Conservation (phyloP, 1,140 invertebrate genomes). For the Dinothrombium tinctorium region DNA sequence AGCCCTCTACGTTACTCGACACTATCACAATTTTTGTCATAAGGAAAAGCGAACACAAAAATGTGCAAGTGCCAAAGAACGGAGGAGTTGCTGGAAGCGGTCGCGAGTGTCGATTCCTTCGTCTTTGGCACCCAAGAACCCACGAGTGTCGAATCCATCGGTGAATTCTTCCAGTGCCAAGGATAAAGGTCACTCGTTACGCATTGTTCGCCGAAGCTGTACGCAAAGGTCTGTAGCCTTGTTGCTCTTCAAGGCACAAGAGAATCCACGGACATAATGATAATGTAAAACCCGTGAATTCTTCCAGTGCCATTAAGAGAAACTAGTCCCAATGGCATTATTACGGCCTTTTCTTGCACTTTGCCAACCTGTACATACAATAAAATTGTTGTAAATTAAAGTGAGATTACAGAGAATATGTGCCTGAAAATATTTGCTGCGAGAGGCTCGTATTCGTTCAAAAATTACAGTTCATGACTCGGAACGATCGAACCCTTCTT, state of each 20-base stretch:
- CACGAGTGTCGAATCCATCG: conserved; percentile 15
- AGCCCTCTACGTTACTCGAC: conserved; percentile 17
- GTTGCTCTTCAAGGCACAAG: conserved; percentile 5
- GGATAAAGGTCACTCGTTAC: conserved; percentile 15
- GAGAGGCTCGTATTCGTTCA: too few relatives aligned
- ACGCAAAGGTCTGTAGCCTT: background rate
- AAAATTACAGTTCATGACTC: too few relatives aligned
- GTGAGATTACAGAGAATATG: too few relatives aligned
- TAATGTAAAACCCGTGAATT: conserved; percentile 15
- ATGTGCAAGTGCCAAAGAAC: conserved; percentile 20
- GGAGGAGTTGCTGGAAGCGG: conserved; percentile 14
- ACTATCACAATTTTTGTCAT: conserved; percentile 20
- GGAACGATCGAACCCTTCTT: too few relatives aligned
- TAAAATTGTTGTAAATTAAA: too few relatives aligned
- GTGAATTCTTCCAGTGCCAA: conserved; percentile 21
- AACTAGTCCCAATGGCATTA: too few relatives aligned
- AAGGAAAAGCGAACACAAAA: conserved; percentile 17
- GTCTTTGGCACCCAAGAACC: conserved; percentile 19
- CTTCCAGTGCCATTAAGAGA: conserved; percentile 17
- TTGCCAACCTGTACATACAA: too few relatives aligned
- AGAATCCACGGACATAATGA: conserved; percentile 3
- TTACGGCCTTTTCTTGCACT: too few relatives aligned
- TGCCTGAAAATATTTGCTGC: too few relatives aligned
- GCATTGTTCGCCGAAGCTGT: too few relatives aligned
- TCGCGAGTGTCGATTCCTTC: conserved; percentile 11